phyloP scores from a whole-genome alignment of 2,113 vertebrate species.

The Emydocephalus ijimae region DNA sequence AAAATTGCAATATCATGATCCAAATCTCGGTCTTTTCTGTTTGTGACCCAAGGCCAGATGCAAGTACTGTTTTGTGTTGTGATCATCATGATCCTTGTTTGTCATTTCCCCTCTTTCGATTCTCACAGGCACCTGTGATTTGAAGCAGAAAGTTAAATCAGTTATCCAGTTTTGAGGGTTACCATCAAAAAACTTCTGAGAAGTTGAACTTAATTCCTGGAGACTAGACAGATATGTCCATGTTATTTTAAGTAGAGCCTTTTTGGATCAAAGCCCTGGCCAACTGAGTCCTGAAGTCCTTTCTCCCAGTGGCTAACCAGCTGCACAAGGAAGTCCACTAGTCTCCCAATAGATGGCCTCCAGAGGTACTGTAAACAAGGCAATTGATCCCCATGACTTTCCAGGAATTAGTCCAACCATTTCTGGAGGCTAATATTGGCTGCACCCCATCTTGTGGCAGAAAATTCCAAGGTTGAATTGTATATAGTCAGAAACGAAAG shows the following conservation, averaged over 20 bases:
- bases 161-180: background rate
- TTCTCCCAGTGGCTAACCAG: background rate
- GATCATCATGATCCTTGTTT: background rate
- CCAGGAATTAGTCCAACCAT: background rate
- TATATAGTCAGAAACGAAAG: background rate
- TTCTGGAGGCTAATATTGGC: background rate
- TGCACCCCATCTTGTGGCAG: background rate
- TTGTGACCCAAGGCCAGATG: background rate
- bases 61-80: background rate
- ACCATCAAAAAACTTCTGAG: background rate
- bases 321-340: background rate
- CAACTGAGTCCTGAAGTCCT: background rate
- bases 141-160: background rate
- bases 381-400: background rate
- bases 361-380: background rate
- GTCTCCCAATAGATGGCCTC: background rate
- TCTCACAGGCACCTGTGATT: background rate
- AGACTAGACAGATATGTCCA: background rate
- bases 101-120: background rate
- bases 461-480: background rate
- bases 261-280: background rate
- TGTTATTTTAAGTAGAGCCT: background rate
- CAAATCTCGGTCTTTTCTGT: background rate
- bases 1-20: background rate
- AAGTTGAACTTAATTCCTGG: background rate